Evolutionary conservation across 2,888 invertebrate species (phyloP), one percentile per base, ranked within the genome.

Genomic region (Blastobasis adustella): DNA sequence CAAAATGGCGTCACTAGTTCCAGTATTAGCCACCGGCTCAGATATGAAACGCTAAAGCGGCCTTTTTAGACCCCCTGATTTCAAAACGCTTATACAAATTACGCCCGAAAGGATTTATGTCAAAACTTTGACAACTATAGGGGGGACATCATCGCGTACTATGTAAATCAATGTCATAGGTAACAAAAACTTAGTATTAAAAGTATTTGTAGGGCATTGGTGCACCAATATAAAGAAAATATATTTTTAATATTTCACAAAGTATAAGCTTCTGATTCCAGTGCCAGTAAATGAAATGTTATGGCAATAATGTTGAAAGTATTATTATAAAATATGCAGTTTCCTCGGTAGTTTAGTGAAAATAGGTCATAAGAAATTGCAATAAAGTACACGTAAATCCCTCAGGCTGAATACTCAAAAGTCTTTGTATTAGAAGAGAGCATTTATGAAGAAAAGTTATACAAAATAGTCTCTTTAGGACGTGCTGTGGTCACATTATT

Each of bases 241-340:
- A 69, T 84, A 84, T 85, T 84, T 85, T 85, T 83, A 82, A 80
- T 83, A 83, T 70, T 67, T 67, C 69, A 73, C 71, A 65, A 10
- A 10, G 41, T 37, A 42, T 42, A 66, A 68, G 82, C 80, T 80
- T 78, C n/a, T n/a, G 65, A 66, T 67, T 65, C 56, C 66, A 66
- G 69, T 76, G 79, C 75, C 73, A 69, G 69, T 58, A 50, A 65
- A 56, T 53, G 55, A 65, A 59, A 67, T 67, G 54, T 6, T 54
- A 61, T 69, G 81, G 82, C 83, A 81, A 79, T 77, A 79, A 81
- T 65, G 62, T 55, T 60, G 50, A 63, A 73, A 79, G 76, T 79
- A 79, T 76, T 79, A 73, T 58, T 65, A 62, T 58, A 57, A 51
- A 58, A 43, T 55, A 56, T 60, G 61, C 58, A 59, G 61, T 58